phyloP scores from a whole-genome alignment of 92 coral and sea anemone genomes.

The Phymanthus crucifer region DNA sequence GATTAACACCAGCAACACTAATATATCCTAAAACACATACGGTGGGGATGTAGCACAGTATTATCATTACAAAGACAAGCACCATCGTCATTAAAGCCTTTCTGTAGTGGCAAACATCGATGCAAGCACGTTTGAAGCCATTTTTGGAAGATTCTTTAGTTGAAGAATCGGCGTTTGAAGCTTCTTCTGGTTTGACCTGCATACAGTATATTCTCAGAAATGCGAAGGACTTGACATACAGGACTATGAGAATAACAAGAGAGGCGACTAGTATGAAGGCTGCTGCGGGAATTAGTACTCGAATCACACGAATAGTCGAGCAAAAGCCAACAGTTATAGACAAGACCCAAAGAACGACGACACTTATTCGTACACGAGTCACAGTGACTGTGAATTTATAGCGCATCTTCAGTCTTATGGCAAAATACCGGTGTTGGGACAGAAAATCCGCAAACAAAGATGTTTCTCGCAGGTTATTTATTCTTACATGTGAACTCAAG shows the following conservation, averaged over 20 bases:
- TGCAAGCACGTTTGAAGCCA: not conserved
- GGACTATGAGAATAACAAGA: not conserved
- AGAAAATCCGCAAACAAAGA: too few relatives aligned
- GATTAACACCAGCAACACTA: not conserved
- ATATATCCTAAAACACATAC: not conserved
- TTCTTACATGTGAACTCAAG: too few relatives aligned
- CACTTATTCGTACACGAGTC: slow-evolving; percentile 1
- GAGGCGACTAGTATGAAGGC: not conserved
- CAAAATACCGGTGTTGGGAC: too few relatives aligned
- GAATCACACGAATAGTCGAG: not conserved
- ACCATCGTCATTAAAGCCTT: slow-evolving; percentile 9
- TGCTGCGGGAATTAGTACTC: not conserved
- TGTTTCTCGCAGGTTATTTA: too few relatives aligned
- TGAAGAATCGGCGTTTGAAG: not conserved
- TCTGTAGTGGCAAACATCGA: slow-evolving; percentile 9
- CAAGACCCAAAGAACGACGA: slow-evolving; percentile 4
- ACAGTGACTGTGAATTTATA: slow-evolving; percentile 6
- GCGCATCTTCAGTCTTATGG: slow-evolving; percentile 11
- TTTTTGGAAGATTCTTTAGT: not conserved
- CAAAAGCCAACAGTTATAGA: not conserved
- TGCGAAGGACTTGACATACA: slow-evolving; percentile 11
- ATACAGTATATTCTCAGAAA: not conserved
- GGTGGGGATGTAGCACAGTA: slow-evolving; percentile 4
- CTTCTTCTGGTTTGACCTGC: not conserved
- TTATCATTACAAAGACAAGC: not conserved